Evolutionary conservation across 2,888 invertebrate species (phyloP), one percentile per base, ranked within the genome.

Genomic region (Eupithecia insigniata): DNA sequence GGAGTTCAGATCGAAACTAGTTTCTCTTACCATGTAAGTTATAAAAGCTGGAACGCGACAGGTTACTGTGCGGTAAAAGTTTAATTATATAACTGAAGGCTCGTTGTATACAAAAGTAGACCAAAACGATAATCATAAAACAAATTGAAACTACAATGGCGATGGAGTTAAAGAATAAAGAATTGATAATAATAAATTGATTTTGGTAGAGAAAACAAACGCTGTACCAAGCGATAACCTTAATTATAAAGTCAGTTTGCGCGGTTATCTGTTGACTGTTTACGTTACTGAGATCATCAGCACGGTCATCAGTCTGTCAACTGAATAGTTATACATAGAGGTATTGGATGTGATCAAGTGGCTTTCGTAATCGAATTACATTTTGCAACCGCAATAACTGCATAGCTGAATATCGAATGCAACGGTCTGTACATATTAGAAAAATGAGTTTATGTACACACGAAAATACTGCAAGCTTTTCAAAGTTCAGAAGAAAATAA

Each of bases 241-340:
- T 61, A 60, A 74, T 74, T 71, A 69, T 66, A 65, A 67, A 71
- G 69, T 71, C 71, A 51, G 60, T 68, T 51, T 71, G 60, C 67
- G 60, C 36, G 65, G 60, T 64, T 70, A 69, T 66, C 62, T 69
- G 26, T 55, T 26, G 71, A 72, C 55, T 82, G 78, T 83, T 84
- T 81, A 79, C 79, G 77, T 61, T 69, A 72, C 78, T 84, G 84
- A 84, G 83, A 82, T 84, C 84, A 84, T 83, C 79, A 71, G 70
- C 83, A 84, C 84, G 83, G 82, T 84, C 84, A 84, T 83, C 79
- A 71, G 70, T 76, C 70, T 73, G 72, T 80, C 71, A 70, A 75
- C 72, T 64, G 55, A 70, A 66, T 62, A 16, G n/a, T 62, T 6
- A 30, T 66, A 30, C 34, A 2, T n/a, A n/a, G n/a, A 51, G 67